phyloP scores from a whole-genome alignment of 2,888 invertebrate genomes.

The Rhamnusium bicolor region DNA sequence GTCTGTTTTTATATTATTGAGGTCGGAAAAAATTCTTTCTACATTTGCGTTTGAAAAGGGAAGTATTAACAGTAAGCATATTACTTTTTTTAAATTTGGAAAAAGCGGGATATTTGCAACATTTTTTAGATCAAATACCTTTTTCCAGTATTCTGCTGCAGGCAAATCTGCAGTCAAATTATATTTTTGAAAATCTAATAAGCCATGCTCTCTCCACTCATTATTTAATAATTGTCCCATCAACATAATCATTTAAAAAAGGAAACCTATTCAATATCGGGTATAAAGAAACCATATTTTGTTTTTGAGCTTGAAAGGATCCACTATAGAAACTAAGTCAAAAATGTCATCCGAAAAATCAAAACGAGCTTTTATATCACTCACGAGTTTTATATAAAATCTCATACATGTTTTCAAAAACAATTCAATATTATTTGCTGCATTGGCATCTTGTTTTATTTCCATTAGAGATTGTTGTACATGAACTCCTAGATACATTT shows the following conservation, averaged over 20 bases:
- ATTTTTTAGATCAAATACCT: background rate
- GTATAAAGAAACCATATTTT: background rate
- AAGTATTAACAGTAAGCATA: background rate
- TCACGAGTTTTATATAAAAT: constrained; percentile 15
- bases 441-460: no score
- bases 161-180: background rate
- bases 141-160: background rate
- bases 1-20: background rate
- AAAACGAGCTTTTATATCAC: constrained; percentile 21
- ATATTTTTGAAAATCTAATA: background rate
- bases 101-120: background rate
- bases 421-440: no score
- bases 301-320: constrained; percentile 7
- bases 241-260: constrained; percentile 11
- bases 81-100: constrained; percentile 14
- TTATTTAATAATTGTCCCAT: constrained; percentile 19
- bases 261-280: constrained; percentile 2
- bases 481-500: no score
- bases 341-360: constrained; percentile 12
- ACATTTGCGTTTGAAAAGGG: no score
- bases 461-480: no score
- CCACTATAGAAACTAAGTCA: constrained; percentile 3
- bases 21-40: background rate
- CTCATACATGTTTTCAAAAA: no score
- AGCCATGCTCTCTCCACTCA: constrained; percentile 14